These are phyloP conservation scores for Drosophila ananassae DNA, from an alignment of 1,140 invertebrate species.

Conservation along the genomic window DNA sequence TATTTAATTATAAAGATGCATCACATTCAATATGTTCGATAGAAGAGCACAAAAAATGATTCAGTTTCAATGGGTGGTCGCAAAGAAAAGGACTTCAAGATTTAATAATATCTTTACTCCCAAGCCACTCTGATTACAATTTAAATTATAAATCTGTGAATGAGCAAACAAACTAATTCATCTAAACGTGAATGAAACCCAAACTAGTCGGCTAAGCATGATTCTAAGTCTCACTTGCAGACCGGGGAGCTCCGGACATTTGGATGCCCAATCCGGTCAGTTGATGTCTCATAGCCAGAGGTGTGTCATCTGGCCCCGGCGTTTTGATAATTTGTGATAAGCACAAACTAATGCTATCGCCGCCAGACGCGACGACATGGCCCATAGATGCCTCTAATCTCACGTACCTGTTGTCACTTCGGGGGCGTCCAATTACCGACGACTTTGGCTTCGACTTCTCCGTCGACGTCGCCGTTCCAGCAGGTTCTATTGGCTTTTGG, in stretches of 20 bases:
- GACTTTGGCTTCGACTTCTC: constrained; percentile 12
- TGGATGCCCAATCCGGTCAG: not conserved
- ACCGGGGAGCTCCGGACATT: not conserved
- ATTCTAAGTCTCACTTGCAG: constrained; percentile 1
- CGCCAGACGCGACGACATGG: constrained; percentile 56
- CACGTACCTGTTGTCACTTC: constrained; percentile 48
- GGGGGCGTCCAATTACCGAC: constrained; percentile 43
- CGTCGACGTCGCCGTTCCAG: constrained; percentile 17
- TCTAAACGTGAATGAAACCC: constrained; percentile 5
- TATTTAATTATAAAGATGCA: constrained; percentile 53
- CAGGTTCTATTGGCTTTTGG: constrained; percentile 48
- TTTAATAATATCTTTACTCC: too few relatives aligned
- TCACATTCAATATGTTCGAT: constrained; percentile 67
- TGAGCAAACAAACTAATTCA: not conserved
- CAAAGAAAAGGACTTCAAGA: not conserved
- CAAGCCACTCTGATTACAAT: not conserved
- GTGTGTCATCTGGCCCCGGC: constrained; percentile 54
- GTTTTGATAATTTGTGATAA: constrained; percentile 26
- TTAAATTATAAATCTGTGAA: not conserved
- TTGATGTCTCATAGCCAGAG: constrained; percentile 43
- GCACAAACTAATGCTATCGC: constrained; percentile 64
- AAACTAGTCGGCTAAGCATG: not conserved
- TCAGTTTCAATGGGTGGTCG: not conserved
- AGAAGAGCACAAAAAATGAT: constrained; percentile 65
- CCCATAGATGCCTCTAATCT: constrained; percentile 61